These are phyloP conservation scores for Amphipoea oculea DNA, from an alignment of 2,888 invertebrate genomes.

Conservation along the genomic window DNA sequence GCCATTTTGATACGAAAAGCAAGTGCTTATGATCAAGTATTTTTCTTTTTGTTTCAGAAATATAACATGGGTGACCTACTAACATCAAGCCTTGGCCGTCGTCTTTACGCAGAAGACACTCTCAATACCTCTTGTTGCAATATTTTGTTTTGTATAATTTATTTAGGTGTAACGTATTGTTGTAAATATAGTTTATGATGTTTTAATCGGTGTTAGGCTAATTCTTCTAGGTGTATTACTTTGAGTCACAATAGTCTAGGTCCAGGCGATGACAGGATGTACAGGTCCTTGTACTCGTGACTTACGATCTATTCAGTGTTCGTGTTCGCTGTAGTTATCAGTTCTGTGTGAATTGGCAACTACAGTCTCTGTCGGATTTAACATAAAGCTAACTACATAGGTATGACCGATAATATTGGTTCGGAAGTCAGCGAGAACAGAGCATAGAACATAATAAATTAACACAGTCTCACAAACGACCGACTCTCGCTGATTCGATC, in stretches of 20 bases:
- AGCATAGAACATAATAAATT: background rate
- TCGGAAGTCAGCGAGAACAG: background rate
- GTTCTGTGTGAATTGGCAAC: background rate
- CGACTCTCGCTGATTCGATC: background rate
- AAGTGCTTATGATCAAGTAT: background rate
- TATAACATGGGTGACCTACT: constrained; percentile 14
- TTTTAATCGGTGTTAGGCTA: constrained; percentile 30
- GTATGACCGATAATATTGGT: background rate
- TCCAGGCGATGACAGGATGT: background rate
- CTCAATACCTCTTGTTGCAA: constrained; percentile 55
- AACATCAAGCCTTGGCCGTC: constrained; percentile 12
- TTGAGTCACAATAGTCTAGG: constrained; percentile 20
- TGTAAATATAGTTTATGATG: constrained; percentile 52
- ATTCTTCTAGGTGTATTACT: constrained; percentile 16
- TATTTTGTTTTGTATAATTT: constrained; percentile 53
- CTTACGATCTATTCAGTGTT: constrained; percentile 21
- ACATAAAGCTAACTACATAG: constrained; percentile 5
- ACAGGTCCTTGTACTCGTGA: constrained; percentile 2
- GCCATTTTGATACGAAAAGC: background rate
- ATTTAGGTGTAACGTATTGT: constrained; percentile 32
- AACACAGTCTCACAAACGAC: background rate
- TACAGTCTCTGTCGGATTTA: constrained; percentile 18
- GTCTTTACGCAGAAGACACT: constrained; percentile 38
- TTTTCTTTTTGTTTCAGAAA: constrained; percentile 31
- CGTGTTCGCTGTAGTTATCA: constrained; percentile 10